Evolutionary conservation across 1,140 invertebrate species (phyloP), one percentile per base, ranked within the genome.

Genomic region (Callitettix versicolor): DNA sequence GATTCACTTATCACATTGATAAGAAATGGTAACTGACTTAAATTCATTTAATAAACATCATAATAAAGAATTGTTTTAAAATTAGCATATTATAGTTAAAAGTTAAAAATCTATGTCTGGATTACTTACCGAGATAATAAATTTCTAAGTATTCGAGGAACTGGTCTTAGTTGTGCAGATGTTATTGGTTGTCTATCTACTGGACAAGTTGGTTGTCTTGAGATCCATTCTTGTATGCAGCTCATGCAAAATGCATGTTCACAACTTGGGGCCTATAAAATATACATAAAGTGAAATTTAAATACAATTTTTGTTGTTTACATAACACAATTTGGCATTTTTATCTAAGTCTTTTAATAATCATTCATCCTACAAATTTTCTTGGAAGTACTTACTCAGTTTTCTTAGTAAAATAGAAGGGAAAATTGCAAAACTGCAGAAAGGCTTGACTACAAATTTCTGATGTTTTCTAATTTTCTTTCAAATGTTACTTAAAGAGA

Each of bases 221-320:
- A 85, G 56, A 96, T 82, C 94, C 94, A 97, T 71, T 96, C 91
- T 49, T 86, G 86, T 60, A 97, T 96, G 69, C 94, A 97, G 15
- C 79, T 79, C 64, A 84, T 79, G 73, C 94, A 97, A 75, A 96
- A 96, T 55, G 92, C 91, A 76, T 97, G 93, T 70, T 97, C 94
- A 73, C 93, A 96, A 62, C 84, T 81, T 36, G 91, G 90, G 55
- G 91, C 91, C 91, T 97, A 71, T 22, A 78, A 73, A 59, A 64
- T 42, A 65, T 55, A 47, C 4, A 36, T 40, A 47, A 53, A n/a
- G 22, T 44, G 9, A 40, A 7, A 36, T 14, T 38, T 6, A 38
- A 52, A 30, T 30, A 30, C 15, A 52, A 41, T 9, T 22, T 42
- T 11, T n/a, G 22, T 18, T 21, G 46, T 49, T 12, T 17, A 24